Percentiles rank a stretch among this genome's conserved stretches.
phyloP scores from a whole-genome alignment of 2,888 invertebrate genomes.

The Acronicta alni region DNA sequence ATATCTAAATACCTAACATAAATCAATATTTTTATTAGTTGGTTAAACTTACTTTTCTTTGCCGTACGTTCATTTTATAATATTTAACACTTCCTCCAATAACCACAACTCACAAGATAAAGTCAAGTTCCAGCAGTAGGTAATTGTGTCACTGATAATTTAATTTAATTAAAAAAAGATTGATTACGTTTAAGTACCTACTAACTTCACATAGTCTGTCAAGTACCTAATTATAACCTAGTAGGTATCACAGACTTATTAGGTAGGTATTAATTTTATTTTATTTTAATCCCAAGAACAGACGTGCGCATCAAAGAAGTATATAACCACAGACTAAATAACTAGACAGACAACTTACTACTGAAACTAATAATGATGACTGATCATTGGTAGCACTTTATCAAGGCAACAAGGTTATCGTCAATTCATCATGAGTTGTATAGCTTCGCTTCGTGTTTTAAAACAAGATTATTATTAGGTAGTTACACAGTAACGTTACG shows the following conservation, averaged over 20 bases:
- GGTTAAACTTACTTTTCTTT: constrained; percentile 72
- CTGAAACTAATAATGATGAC: constrained; percentile 33
- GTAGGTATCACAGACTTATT: constrained; percentile 8
- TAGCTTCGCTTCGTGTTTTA: constrained; percentile 19
- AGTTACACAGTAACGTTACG: constrained; percentile 6
- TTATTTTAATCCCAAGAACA: constrained; percentile 22
- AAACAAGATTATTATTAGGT: constrained; percentile 14
- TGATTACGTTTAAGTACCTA: constrained; percentile 7
- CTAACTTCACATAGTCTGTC: constrained; percentile 25
- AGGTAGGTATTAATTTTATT: constrained; percentile 19
- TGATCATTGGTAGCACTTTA: constrained; percentile 24
- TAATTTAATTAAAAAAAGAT: background rate
- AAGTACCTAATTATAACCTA: constrained; percentile 42
- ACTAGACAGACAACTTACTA: constrained; percentile 32
- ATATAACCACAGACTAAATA: constrained; percentile 47
- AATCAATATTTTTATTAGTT: constrained; percentile 1
- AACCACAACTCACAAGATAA: constrained; percentile 6
- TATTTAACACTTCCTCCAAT: constrained; percentile 10
- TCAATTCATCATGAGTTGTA: constrained; percentile 20
- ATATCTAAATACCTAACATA: background rate
- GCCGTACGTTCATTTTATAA: constrained; percentile 70
- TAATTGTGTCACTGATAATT: background rate
- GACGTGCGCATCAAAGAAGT: constrained; percentile 38
- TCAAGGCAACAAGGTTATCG: constrained; percentile 27
- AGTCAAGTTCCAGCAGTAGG: background rate